Conservation (phyloP, 2,888 invertebrate species). For the Parnassius glacialis region DNA sequence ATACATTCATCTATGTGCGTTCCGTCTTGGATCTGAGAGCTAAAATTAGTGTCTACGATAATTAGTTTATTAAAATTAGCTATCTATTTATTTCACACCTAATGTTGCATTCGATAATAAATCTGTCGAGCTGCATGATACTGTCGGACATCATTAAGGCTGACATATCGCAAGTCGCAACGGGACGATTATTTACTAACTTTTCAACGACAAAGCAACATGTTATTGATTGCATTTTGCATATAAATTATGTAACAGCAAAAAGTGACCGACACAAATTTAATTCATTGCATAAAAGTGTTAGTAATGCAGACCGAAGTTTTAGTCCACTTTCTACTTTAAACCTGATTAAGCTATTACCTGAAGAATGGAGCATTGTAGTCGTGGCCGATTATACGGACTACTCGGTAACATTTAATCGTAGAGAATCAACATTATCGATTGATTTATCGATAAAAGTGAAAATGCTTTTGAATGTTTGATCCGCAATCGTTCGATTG, state of each 20-base stretch:
- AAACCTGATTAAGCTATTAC: conserved; percentile 65
- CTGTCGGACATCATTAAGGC: conserved; percentile 25
- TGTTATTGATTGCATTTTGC: conserved; percentile 31
- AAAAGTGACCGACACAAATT: conserved; percentile 42
- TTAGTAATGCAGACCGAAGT: conserved; percentile 39
- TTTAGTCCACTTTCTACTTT: conserved; percentile 59
- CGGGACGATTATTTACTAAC: conserved; percentile 26
- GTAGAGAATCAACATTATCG: conserved; percentile 58
- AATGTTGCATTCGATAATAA: conserved; percentile 22
- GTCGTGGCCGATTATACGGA: conserved; percentile 50
- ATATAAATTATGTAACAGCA: conserved; percentile 33
- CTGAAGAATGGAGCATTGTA: conserved; percentile 63
- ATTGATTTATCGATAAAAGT: conserved; percentile 64
- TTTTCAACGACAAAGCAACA: conserved; percentile 14
- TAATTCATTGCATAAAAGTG: conserved; percentile 48
- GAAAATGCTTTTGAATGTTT: conserved; percentile 51
- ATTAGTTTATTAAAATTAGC: conserved; percentile 10
- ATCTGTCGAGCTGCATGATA: conserved; percentile 26
- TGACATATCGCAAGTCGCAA: conserved; percentile 24
- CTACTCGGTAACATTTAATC: conserved; percentile 45
- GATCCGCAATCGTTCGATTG: conserved; percentile 19
- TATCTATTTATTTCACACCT: conserved; percentile 25
- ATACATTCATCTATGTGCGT: conserved; percentile 5
- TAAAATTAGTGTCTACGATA: conserved; percentile 4
- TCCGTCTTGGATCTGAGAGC: neutral